Percentiles rank a stretch among this genome's conserved stretches.
Evolutionary conservation across 2,888 invertebrate genomes (phyloP).

Genomic region (Schizotus pectinicornis): DNA sequence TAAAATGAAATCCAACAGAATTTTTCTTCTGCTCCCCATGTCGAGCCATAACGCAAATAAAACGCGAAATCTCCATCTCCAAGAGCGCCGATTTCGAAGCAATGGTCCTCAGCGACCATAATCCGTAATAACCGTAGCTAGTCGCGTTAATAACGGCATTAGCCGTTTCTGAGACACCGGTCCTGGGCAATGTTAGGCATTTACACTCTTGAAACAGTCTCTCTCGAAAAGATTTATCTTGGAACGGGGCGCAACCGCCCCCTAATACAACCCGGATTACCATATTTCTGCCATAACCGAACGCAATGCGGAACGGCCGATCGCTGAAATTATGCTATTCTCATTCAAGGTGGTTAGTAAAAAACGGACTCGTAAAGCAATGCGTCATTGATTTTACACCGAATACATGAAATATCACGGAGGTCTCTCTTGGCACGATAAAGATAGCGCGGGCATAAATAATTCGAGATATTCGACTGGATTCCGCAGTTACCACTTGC

Average conservation of each 20-base stretch:
- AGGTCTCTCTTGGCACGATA: too few species aligned
- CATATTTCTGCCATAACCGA: constrained; percentile 30
- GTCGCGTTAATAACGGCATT: constrained; percentile 32
- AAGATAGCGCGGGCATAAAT: not conserved
- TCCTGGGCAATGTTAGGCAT: constrained; percentile 6
- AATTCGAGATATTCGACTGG: not conserved
- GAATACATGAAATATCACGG: not conserved
- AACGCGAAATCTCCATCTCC: too few species aligned
- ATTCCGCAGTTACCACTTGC: not conserved
- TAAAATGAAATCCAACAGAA: too few species aligned
- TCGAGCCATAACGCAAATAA: too few species aligned
- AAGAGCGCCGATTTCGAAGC: constrained; percentile 21
- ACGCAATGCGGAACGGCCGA: constrained; percentile 25
- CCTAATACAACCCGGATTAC: constrained; percentile 24
- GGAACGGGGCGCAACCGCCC: constrained; percentile 6
- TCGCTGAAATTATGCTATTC: constrained; percentile 33
- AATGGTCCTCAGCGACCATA: constrained; percentile 11
- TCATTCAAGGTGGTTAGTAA: constrained; percentile 37
- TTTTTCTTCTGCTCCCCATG: too few species aligned
- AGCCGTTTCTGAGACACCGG: constrained; percentile 26
- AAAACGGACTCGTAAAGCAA: constrained; percentile 27
- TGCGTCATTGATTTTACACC: constrained; percentile 22
- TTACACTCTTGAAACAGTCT: constrained; percentile 21
- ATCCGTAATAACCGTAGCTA: constrained; percentile 29
- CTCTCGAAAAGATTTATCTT: constrained; percentile 19